Conservation (phyloP, 1,140 invertebrate genomes). For the honey bee (Apis mellifera) region DNA sequence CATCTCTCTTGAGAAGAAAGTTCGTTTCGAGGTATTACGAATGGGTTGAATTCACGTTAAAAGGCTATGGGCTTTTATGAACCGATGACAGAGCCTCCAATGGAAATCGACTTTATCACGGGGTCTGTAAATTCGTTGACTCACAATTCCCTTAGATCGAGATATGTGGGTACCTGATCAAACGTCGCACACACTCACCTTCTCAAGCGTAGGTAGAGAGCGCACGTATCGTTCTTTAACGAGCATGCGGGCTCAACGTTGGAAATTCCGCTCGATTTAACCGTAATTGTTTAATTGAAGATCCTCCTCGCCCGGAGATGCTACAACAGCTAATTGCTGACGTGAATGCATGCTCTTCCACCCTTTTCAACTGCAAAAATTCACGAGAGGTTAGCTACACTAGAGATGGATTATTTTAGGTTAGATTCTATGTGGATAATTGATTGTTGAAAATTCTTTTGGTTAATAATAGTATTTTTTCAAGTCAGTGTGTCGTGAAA, state of each 20-base stretch:
- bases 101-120: constrained; percentile 44
- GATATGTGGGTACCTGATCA: constrained; percentile 63
- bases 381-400: background rate
- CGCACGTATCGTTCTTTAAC: constrained; percentile 59
- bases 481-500: too few species aligned
- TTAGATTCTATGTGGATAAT: too few species aligned
- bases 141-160: constrained; percentile 47
- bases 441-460: too few species aligned
- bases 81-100: too few species aligned
- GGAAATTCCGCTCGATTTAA: constrained; percentile 74
- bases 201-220: constrained; percentile 49
- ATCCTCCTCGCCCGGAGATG: constrained; percentile 65
- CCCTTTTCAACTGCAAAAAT: background rate
- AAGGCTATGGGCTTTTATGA: too few species aligned
- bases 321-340: constrained; percentile 54
- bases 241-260: constrained; percentile 70
- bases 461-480: too few species aligned
- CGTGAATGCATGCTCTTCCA: constrained; percentile 43
- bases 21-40: background rate
- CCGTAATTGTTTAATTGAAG: constrained; percentile 77
- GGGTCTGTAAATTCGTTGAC: constrained; percentile 51
- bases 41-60: constrained; percentile 23
- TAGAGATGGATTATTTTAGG: too few species aligned
- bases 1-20: background rate
- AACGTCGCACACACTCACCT: constrained; percentile 51